phyloP scores from a whole-genome alignment of 2,797 vertebrate species.

The Salarias fasciatus region DNA sequence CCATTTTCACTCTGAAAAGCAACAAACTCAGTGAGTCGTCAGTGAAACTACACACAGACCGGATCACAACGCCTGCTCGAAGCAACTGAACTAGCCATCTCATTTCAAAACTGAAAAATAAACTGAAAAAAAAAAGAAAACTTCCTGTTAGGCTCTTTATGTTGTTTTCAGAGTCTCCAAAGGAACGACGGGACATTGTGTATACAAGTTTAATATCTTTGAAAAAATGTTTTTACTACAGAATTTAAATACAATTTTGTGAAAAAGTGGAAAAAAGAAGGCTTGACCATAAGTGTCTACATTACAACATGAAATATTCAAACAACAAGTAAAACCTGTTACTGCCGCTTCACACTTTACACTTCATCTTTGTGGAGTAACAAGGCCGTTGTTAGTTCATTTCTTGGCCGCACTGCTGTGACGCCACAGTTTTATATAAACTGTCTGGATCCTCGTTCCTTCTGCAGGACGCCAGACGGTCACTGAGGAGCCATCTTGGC shows the following conservation, averaged over 20 bases:
- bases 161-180: not conserved
- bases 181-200: constrained; percentile 1
- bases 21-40: too few relatives aligned
- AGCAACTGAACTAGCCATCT: too few relatives aligned
- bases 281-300: constrained; percentile 59
- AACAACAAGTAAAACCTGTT: constrained; percentile 47
- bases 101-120: too few relatives aligned
- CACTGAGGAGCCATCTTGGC: constrained; percentile 94
- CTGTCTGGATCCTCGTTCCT: not conserved
- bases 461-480: constrained; percentile 43
- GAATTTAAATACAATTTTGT: constrained; percentile 76
- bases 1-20: too few relatives aligned
- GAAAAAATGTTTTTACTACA: constrained; percentile 61
- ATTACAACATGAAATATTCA: constrained; percentile 59
- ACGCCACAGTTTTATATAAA: not conserved
- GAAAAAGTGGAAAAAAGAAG: constrained; percentile 49
- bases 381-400: constrained; percentile 8
- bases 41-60: too few relatives aligned
- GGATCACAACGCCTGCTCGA: too few relatives aligned
- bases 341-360: not conserved
- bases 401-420: constrained; percentile 10
- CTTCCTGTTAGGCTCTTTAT: too few relatives aligned
- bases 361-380: too few relatives aligned
- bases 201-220: constrained; percentile 70
- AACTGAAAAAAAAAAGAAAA: too few relatives aligned